Conservation (phyloP, 2,888 invertebrate species). For the Orthosia cruda region DNA sequence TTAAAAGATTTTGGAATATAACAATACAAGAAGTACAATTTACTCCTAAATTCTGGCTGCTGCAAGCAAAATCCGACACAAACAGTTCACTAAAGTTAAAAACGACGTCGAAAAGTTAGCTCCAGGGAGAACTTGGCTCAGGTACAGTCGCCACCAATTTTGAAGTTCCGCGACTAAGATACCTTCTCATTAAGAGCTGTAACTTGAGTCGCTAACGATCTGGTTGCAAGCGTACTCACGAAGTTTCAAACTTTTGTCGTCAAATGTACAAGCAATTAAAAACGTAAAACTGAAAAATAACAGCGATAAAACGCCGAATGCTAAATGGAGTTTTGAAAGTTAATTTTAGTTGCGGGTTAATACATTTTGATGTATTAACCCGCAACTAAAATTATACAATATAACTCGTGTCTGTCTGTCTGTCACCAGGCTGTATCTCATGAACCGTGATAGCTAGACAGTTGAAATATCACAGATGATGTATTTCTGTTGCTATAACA, state of each 20-base stretch:
- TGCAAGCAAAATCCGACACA: not conserved
- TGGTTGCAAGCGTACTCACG: conserved; percentile 1
- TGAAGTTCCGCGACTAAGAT: conserved; percentile 20
- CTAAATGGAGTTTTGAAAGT: conserved; percentile 15
- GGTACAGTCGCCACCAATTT: conserved; percentile 21
- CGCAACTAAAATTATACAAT: too few relatives aligned
- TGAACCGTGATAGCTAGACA: too few relatives aligned
- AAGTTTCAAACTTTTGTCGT: conserved; percentile 9
- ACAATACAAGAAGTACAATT: not conserved
- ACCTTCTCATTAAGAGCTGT: conserved; percentile 38
- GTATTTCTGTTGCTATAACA: too few relatives aligned
- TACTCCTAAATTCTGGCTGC: not conserved
- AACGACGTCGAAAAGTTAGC: conserved; percentile 16
- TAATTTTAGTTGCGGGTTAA: conserved; percentile 4
- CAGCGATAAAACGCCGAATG: not conserved
- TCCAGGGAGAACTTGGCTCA: conserved; percentile 5
- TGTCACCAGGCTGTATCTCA: too few relatives aligned
- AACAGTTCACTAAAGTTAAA: not conserved
- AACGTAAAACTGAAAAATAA: conserved; percentile 26
- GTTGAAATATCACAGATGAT: too few relatives aligned
- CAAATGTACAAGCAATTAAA: conserved; percentile 38
- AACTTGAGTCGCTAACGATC: conserved; percentile 30
- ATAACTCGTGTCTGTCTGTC: too few relatives aligned
- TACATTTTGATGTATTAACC: not conserved
- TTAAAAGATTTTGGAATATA: not conserved